A percentile compares a stretch with the other conserved stretches of the same genome.
These are phyloP conservation scores for Cataglyphis cursor DNA, from an alignment of 2,888 invertebrate genomes.

Conservation along the genomic window DNA sequence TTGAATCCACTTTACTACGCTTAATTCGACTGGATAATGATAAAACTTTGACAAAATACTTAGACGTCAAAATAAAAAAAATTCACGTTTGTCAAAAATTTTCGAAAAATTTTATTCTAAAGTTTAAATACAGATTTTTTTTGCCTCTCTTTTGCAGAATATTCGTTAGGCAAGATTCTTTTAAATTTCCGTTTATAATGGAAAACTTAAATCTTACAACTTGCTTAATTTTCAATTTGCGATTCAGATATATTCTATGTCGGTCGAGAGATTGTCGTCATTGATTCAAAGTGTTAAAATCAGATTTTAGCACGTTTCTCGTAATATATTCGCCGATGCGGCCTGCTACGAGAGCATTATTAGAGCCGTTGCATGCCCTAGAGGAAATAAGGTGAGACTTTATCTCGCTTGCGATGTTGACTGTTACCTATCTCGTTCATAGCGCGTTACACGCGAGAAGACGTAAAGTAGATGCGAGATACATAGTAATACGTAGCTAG, in stretches of 20 bases:
- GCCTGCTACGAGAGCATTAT: background rate
- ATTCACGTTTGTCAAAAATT: background rate
- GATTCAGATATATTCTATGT: constrained; percentile 44
- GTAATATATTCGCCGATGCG: constrained; percentile 29
- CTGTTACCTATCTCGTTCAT: constrained; percentile 15
- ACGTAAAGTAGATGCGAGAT: constrained; percentile 41
- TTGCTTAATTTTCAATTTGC: constrained; percentile 47
- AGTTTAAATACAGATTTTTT: background rate
- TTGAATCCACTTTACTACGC: constrained; percentile 11
- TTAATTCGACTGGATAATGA: background rate
- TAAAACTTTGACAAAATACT: background rate
- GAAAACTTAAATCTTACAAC: constrained; percentile 21
- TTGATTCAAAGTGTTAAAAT: constrained; percentile 49
- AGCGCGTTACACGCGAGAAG: constrained; percentile 16
- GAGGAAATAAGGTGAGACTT: constrained; percentile 48
- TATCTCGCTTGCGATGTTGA: constrained; percentile 14
- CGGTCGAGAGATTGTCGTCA: constrained; percentile 27
- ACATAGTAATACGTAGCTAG: constrained; percentile 18
- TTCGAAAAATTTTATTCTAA: background rate
- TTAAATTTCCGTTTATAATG: constrained; percentile 34
- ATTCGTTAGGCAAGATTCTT: background rate
- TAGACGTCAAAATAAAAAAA: background rate
- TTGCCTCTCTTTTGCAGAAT: background rate
- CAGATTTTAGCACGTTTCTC: constrained; percentile 44
- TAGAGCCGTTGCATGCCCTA: constrained; percentile 29